These are phyloP conservation scores for Hydrolagus colliei DNA, from an alignment of 2,797 vertebrate genomes.

Conservation along the genomic window DNA sequence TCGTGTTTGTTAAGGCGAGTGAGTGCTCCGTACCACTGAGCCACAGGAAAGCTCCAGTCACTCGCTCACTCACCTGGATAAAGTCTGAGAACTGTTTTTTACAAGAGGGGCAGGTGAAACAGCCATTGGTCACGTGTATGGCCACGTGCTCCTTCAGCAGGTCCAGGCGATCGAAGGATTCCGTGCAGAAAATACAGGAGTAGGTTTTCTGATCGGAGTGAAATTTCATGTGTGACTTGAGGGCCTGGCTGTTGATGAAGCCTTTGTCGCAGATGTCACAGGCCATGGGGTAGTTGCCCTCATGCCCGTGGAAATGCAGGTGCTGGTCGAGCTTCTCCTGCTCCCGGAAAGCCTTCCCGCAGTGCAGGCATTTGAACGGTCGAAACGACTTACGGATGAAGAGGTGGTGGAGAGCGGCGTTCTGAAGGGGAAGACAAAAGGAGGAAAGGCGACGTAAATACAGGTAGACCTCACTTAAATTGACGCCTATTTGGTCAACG, in stretches of 20 bases:
- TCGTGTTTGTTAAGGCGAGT: too few species aligned
- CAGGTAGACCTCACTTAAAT: too few species aligned
- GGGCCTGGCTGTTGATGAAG: constrained; percentile 72
- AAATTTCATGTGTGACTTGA: constrained; percentile 86
- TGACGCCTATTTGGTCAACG: too few species aligned
- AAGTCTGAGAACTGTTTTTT: constrained; percentile 92
- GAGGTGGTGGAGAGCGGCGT: constrained; percentile 90
- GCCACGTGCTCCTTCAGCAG: constrained; percentile 87
- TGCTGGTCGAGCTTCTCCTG: constrained; percentile 96
- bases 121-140: constrained; percentile 79
- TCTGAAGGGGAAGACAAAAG: constrained; percentile 55
- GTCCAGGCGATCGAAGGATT: constrained; percentile 86
- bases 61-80: constrained; percentile 72
- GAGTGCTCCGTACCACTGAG: too few species aligned
- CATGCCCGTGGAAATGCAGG: constrained; percentile 81
- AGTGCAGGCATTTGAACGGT: constrained; percentile 90
- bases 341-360: constrained; percentile 90
- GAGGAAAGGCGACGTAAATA: constrained; percentile 42
- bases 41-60: too few species aligned
- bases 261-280: constrained; percentile 93
- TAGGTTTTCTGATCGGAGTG: constrained; percentile 89
- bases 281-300: constrained; percentile 74
- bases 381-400: constrained; percentile 95
- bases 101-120: constrained; percentile 87
- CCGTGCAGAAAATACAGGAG: constrained; percentile 85